Conservation (phyloP, 2,113 vertebrate species). For the Cephalophus harveyi region DNA sequence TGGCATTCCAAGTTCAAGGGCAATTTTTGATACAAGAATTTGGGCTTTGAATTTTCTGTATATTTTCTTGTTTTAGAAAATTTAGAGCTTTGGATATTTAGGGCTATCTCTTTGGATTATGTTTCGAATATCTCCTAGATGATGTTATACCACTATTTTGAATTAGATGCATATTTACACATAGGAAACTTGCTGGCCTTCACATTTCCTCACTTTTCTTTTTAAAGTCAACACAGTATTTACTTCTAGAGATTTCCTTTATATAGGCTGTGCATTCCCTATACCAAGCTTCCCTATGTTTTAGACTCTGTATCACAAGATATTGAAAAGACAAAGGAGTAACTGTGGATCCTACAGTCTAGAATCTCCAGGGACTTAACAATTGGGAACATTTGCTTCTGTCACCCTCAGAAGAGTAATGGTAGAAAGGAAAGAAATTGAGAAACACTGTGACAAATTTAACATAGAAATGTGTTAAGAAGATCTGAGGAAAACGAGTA, state of each 20-base stretch:
- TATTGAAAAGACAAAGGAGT: background rate
- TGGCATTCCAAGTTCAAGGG: background rate
- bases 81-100: conserved; percentile 15
- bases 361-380: background rate
- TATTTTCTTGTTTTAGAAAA: background rate
- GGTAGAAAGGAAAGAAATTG: background rate
- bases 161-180: background rate
- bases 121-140: conserved; percentile 9
- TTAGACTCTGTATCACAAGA: background rate
- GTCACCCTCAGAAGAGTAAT: background rate
- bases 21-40: background rate
- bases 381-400: background rate
- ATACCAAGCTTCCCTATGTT: background rate
- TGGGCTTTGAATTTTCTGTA: background rate
- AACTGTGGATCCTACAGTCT: background rate
- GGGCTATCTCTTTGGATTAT: background rate
- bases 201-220: conserved; percentile 2
- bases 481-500: conserved; percentile 39
- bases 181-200: background rate
- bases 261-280: background rate
- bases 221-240: conserved; percentile 35
- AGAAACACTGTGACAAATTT: conserved; percentile 47
- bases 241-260: conserved; percentile 9
- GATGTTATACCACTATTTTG: background rate
- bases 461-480: conserved; percentile 37